Conservation (phyloP, 2,113 vertebrate genomes). For the Mobula hypostoma region DNA sequence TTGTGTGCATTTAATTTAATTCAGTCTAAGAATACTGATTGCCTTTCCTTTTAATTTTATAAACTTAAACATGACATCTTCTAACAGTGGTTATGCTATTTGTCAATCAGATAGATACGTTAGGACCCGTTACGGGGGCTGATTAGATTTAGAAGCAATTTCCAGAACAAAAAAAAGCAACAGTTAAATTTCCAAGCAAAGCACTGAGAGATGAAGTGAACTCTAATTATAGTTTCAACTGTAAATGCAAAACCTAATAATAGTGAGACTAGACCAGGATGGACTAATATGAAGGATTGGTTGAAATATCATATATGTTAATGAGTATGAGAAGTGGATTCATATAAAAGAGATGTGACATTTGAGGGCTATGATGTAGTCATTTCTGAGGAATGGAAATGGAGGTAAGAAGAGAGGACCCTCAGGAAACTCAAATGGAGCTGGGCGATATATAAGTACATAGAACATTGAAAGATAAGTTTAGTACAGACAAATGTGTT, state of each 20-base stretch:
- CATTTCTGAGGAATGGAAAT: neutral
- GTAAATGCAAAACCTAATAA: neutral
- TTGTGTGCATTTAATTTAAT: neutral
- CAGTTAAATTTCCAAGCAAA: neutral
- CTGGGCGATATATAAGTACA: neutral
- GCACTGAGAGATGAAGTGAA: neutral
- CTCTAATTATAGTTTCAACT: no score
- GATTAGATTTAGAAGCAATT: neutral
- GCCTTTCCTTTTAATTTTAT: neutral
- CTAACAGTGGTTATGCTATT: neutral
- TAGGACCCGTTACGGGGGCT: neutral
- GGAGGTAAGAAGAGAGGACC: neutral
- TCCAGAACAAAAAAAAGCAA: neutral
- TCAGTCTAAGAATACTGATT: neutral
- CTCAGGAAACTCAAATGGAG: neutral
- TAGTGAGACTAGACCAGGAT: neutral
- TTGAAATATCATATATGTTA: neutral
- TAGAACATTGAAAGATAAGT: neutral
- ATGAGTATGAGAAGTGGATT: neutral
- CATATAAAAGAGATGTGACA: neutral
- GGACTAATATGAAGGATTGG: neutral
- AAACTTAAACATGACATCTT: neutral
- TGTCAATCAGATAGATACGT: neutral
- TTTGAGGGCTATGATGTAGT: neutral
- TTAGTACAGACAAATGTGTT: neutral